Evolutionary conservation across 2,888 invertebrate genomes (phyloP), one percentile per base, ranked within the genome.

Genomic region (Salticus scenicus): DNA sequence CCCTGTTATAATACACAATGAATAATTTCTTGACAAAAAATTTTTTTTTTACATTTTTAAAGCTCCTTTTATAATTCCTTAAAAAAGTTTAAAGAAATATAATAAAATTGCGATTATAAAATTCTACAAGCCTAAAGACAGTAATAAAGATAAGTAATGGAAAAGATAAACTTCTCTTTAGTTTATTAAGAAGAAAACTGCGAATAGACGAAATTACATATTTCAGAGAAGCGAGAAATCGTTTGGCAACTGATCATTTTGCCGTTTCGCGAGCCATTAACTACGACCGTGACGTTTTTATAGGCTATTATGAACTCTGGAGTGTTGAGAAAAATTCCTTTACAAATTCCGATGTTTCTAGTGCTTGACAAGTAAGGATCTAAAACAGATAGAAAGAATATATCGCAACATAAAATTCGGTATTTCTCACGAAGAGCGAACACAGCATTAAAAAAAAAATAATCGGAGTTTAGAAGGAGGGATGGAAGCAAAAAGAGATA

Each of bases 211-310:
- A 24, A 57, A 69, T 31, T 70, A 24, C 37, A 78, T 78, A 78
- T 70, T 78, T 78, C 77, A 78, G 24, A 63, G 47, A 31, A 8
- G 27, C 28, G 57, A 8, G 33, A 57, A 69, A 70, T 78, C 51
- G 70, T 70, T 70, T 41, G 31, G 51, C 41, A n/a, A 37, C 17
- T 69, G n/a, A 76, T 67, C 47, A 20, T 67, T 37, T 63, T 28
- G 51, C 37, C 63, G 63, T 78, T 78, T 57, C 63, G 30, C 51
- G 70, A 70, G 57, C 47, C 77, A 78, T 78, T 70, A 78, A 78
- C 57, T 47, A 70, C 28, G 69, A 41, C 12, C 70, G 28, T 28
- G 77, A 78, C 77, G 70, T 69, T 70, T 78, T 78, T 78, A 78
- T 78, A 33, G 77, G 37, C 77, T 57, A 78, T 78, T 78, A 78